Conservation (phyloP, 2,797 vertebrate genomes). For the Pristis pectinata region DNA sequence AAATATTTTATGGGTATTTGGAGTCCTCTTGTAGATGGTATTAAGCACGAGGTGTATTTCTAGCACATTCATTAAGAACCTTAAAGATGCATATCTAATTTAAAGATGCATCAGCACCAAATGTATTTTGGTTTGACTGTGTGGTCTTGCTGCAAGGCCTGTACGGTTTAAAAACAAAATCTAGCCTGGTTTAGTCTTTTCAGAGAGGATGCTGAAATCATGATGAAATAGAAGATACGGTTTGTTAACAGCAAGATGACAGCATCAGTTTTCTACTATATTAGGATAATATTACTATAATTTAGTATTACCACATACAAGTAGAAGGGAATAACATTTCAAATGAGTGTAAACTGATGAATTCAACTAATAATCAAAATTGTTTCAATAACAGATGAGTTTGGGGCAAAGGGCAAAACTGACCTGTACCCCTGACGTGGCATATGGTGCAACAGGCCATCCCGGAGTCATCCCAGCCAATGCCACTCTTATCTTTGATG, state of each 20-base stretch:
- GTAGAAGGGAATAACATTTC: not conserved
- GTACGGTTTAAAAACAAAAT: not conserved
- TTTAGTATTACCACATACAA: not conserved
- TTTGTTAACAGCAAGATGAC: not conserved
- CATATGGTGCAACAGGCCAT: constrained; percentile 88
- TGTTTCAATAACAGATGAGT: constrained; percentile 74
- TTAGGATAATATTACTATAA: not conserved
- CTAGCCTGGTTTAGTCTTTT: not conserved
- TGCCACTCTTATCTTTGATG: constrained; percentile 93
- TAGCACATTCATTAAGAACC: not conserved
- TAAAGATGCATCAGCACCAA: not conserved
- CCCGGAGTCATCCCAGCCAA: constrained; percentile 96
- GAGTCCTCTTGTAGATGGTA: not conserved
- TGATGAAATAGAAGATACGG: not conserved
- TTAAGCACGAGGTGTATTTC: not conserved
- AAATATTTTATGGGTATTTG: not conserved
- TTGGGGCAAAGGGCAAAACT: constrained; percentile 93
- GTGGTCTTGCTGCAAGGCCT: not conserved
- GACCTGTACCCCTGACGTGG: constrained; percentile 95
- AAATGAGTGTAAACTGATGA: not conserved
- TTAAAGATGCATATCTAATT: not conserved
- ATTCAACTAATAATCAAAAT: constrained; percentile 5
- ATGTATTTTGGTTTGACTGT: not conserved
- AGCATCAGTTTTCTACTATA: not conserved
- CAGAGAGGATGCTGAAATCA: not conserved